phyloP scores from a whole-genome alignment of 2,113 vertebrate genomes.

The Vidua macroura region DNA sequence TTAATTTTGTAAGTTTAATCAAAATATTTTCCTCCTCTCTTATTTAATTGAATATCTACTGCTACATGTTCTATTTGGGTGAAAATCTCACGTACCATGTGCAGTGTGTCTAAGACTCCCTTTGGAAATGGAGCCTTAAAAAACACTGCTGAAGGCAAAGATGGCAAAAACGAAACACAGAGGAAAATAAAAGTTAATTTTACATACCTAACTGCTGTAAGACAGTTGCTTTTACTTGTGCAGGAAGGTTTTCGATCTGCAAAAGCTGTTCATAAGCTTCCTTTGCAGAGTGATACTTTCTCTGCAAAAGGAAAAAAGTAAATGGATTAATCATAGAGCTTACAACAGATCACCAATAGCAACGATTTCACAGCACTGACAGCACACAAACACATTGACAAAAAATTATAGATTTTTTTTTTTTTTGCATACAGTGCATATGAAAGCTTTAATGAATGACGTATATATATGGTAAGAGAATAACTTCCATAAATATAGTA shows the following conservation, averaged over 20 bases:
- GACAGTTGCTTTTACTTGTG: constrained; percentile 96
- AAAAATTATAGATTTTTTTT: neutral
- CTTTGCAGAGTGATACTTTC: constrained; percentile 96
- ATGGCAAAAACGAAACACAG: neutral
- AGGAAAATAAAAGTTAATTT: constrained; percentile 4
- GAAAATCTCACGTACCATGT: neutral
- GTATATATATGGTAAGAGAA: neutral
- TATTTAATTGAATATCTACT: neutral
- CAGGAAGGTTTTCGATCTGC: constrained; percentile 93
- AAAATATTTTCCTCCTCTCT: neutral
- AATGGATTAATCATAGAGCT: constrained; percentile 57
- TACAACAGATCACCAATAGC: constrained; percentile 41
- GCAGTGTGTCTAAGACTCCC: neutral
- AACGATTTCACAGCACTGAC: constrained; percentile 61
- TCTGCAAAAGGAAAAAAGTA: constrained; percentile 77
- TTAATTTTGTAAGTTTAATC: neutral
- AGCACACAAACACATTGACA: constrained; percentile 48
- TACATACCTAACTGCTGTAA: constrained; percentile 97
- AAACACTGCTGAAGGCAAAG: constrained; percentile 16
- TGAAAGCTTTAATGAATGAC: constrained; percentile 42
- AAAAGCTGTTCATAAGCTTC: constrained; percentile 96
- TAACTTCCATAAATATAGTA: neutral
- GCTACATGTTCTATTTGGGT: neutral
- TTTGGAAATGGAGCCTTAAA: constrained; percentile 6
- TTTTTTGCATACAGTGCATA: constrained; percentile 60